These are phyloP conservation scores for Megaceryle maxima DNA, from an alignment of 2,113 vertebrate species.

Conservation along the genomic window DNA sequence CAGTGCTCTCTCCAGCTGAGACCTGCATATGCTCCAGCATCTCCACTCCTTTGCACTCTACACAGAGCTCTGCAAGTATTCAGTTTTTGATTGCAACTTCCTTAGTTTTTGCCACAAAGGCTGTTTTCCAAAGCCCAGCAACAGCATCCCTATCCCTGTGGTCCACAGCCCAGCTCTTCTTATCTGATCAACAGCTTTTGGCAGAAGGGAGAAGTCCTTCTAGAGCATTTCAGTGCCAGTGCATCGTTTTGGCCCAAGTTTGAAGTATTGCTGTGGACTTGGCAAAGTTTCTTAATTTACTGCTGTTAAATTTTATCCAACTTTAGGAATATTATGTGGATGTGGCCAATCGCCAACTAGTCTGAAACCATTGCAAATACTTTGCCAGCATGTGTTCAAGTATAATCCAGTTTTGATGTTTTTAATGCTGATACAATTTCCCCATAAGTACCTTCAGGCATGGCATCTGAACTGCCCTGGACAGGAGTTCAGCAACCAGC, in stretches of 20 bases:
- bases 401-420: constrained; percentile 12
- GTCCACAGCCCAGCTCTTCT: not conserved
- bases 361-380: constrained; percentile 32
- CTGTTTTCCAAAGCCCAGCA: constrained; percentile 1
- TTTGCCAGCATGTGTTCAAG: constrained; percentile 33
- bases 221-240: not conserved
- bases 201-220: not conserved
- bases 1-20: not conserved
- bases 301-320: constrained; percentile 37
- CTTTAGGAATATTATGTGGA: constrained; percentile 20
- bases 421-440: constrained; percentile 21
- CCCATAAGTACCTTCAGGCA: not conserved
- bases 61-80: not conserved
- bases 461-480: not conserved
- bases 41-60: not conserved
- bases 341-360: constrained; percentile 16
- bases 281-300: constrained; percentile 26
- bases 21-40: not conserved
- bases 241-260: not conserved
- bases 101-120: not conserved
- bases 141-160: not conserved
- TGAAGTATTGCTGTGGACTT: not conserved
- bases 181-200: constrained; percentile 17
- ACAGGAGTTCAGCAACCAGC: not conserved
- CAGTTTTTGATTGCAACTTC: not conserved